Conservation (phyloP, 1,140 invertebrate genomes). For the Hyles vespertilio region DNA sequence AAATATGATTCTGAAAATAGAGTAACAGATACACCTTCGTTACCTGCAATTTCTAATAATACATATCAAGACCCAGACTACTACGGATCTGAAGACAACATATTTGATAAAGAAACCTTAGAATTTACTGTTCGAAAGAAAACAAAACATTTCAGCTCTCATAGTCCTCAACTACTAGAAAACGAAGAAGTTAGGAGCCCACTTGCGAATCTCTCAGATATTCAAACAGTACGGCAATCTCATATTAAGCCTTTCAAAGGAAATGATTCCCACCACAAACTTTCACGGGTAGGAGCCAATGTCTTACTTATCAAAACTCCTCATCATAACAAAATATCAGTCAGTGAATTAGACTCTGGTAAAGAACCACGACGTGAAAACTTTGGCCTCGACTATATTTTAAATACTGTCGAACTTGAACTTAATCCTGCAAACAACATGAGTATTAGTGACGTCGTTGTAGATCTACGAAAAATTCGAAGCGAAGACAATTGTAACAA, state of each 20-base stretch:
- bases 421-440: conserved; percentile 20
- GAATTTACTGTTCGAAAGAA: neutral
- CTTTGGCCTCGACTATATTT: conserved; percentile 44
- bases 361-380: conserved; percentile 22
- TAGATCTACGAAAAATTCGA: conserved; percentile 24
- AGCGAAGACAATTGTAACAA: conserved; percentile 29
- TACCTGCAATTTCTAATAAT: conserved; percentile 18
- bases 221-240: neutral
- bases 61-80: conserved; percentile 4
- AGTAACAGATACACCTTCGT: conserved; percentile 6
- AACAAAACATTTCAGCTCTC: neutral
- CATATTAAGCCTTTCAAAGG: conserved; percentile 2
- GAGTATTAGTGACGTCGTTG: conserved; percentile 14
- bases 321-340: conserved; percentile 10
- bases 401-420: conserved; percentile 35
- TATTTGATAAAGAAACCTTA: neutral
- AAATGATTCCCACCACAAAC: conserved; percentile 27
- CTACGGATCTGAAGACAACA: no score
- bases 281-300: conserved; percentile 29
- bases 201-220: neutral
- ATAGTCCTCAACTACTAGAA: neutral
- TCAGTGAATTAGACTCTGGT: conserved; percentile 2
- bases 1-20: conserved; percentile 9
- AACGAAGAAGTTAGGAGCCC: neutral
- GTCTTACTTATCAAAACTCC: conserved; percentile 25